Conservation (phyloP, 2,797 vertebrate species). For the Gallinago nigripennis region DNA sequence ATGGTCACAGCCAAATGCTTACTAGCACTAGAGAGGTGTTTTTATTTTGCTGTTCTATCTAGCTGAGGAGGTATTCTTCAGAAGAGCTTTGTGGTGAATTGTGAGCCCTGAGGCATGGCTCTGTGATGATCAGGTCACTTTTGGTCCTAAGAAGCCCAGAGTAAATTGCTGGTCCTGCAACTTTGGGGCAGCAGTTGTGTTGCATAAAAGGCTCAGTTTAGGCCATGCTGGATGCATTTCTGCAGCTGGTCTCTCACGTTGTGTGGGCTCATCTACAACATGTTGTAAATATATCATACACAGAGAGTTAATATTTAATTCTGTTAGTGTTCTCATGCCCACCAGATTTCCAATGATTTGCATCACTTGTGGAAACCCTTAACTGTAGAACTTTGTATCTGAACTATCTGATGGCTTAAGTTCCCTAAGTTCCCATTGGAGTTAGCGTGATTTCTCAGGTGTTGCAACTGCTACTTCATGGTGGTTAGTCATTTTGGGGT, state of each 20-base stretch:
- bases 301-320: not conserved
- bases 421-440: not conserved
- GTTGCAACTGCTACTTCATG: fast-evolving
- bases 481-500: not conserved
- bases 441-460: not conserved
- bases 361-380: fast-evolving
- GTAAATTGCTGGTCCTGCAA: not conserved
- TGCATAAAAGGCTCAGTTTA: not conserved
- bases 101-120: not conserved
- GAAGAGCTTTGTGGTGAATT: not conserved
- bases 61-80: not conserved
- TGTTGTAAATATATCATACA: not conserved
- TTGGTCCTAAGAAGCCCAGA: not conserved
- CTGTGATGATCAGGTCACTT: not conserved
- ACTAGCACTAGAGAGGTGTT: not conserved
- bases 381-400: not conserved
- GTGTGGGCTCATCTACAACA: fast-evolving
- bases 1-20: not conserved
- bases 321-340: not conserved
- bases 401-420: not conserved
- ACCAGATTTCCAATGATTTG: fast-evolving
- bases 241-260: not conserved
- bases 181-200: not conserved
- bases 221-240: not conserved
- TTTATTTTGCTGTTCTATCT: not conserved